A percentile compares a stretch with the other conserved stretches of the same genome.
Conservation (phyloP, 2,113 vertebrate genomes). For the Parotia lawesii region DNA sequence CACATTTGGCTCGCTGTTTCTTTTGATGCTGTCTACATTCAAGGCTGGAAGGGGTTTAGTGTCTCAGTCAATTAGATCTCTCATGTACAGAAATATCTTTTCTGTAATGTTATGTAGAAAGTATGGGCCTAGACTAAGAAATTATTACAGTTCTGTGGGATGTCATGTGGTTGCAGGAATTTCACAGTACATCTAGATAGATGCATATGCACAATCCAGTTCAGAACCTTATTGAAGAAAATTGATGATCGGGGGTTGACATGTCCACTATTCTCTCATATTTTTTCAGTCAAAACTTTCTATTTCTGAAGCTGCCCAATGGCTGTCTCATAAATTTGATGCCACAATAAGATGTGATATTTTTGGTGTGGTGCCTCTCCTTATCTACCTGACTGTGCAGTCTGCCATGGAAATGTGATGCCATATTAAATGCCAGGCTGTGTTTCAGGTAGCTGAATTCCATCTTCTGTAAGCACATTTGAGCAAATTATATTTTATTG, state of each 20-base stretch:
- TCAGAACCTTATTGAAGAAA: neutral
- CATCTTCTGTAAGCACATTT: neutral
- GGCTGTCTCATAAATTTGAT: neutral
- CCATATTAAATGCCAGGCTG: neutral
- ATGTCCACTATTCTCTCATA: neutral
- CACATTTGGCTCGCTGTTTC: neutral
- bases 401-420: neutral
- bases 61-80: neutral
- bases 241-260: neutral
- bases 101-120: neutral
- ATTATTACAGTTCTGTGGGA: neutral
- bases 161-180: neutral
- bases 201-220: neutral
- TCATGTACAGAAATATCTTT: neutral
- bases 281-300: neutral
- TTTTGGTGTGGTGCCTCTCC: neutral
- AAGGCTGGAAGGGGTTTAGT: neutral
- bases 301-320: neutral
- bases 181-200: neutral
- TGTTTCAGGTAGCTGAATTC: neutral
- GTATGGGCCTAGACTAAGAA: neutral
- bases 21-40: neutral
- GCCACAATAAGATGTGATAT: neutral
- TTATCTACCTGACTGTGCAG: neutral
- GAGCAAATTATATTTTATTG: neutral